Evolutionary conservation across 2,113 vertebrate species (phyloP).

Genomic region (Clarias magur): DNA sequence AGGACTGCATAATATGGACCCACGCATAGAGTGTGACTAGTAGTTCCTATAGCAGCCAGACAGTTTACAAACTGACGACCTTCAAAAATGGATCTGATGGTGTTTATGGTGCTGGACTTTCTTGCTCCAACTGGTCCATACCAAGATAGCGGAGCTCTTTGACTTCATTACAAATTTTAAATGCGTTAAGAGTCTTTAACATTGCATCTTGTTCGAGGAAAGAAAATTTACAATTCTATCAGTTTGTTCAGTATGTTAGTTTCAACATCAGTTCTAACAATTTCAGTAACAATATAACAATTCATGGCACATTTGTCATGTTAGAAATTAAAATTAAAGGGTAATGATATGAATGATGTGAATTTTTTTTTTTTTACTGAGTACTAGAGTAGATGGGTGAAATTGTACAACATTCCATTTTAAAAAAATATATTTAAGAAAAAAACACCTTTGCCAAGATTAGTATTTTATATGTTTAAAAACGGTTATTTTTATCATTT

Average conservation of each 20-base stretch:
- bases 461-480: too few species aligned
- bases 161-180: slow-evolving; percentile 3
- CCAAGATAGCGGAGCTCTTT: slow-evolving; percentile 30
- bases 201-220: neutral
- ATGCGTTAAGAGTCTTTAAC: neutral
- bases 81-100: slow-evolving; percentile 26
- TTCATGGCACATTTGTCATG: neutral
- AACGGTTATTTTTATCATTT: too few species aligned
- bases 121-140: slow-evolving; percentile 20
- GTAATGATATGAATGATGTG: too few species aligned
- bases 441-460: too few species aligned
- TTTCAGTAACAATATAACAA: neutral
- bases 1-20: neutral
- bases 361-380: too few species aligned
- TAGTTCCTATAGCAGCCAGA: neutral
- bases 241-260: neutral
- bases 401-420: too few species aligned
- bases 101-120: slow-evolving; percentile 41
- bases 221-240: neutral
- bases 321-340: too few species aligned
- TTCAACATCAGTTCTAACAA: neutral
- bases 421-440: too few species aligned
- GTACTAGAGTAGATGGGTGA: too few species aligned
- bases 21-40: slow-evolving; percentile 27
- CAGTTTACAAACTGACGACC: slow-evolving; percentile 2